Conservation (phyloP, 2,797 vertebrate genomes). For the Eospalax fontanierii region DNA sequence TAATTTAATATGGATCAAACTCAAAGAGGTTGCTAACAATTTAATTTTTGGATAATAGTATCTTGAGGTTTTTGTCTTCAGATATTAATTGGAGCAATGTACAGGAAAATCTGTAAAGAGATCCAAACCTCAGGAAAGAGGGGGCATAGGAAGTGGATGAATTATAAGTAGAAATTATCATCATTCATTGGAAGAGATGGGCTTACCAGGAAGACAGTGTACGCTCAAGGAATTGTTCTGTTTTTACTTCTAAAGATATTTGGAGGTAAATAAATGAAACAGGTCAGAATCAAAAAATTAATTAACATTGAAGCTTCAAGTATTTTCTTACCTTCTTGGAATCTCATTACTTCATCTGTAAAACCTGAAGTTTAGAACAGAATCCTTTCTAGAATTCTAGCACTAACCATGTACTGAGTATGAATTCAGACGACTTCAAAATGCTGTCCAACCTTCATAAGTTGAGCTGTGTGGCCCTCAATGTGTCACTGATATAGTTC, state of each 20-base stretch:
- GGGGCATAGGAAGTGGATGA: background rate
- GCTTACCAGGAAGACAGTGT: background rate
- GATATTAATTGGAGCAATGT: background rate
- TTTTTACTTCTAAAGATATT: slow-evolving; percentile 52
- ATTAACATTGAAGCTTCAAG: background rate
- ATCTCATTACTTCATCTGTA: background rate
- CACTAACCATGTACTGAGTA: background rate
- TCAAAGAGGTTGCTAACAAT: background rate
- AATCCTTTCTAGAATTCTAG: background rate
- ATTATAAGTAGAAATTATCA: background rate
- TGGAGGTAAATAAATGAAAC: background rate
- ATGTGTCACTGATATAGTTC: background rate
- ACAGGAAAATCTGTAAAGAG: background rate
- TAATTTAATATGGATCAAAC: slow-evolving; percentile 30
- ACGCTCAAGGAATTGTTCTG: background rate
- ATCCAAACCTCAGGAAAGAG: background rate
- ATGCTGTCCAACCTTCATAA: background rate
- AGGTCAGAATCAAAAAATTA: background rate
- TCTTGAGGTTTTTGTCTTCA: background rate
- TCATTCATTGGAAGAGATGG: background rate
- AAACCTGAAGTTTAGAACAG: background rate
- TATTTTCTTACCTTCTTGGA: background rate
- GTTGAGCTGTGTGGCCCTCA: background rate
- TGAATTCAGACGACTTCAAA: background rate
- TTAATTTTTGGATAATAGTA: background rate